Base-by-base conservation (phyloP, 2,113 vertebrate species). In the Apodemus speciosus region DNA sequence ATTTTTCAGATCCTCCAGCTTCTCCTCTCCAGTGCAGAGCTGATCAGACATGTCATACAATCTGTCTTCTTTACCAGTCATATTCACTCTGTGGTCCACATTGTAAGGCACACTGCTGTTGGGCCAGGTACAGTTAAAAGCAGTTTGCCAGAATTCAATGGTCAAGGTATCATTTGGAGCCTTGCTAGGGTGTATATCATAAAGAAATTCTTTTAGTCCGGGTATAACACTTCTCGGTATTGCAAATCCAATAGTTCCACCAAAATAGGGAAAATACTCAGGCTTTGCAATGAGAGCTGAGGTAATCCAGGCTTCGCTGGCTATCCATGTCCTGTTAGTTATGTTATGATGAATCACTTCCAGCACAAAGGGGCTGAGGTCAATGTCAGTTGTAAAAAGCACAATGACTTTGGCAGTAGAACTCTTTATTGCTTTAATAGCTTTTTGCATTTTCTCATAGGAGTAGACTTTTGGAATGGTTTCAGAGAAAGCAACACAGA, bases 401-500 rank as follows among this genome's bases (percentile, higher is more conserved):
- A 99, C 98, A 1, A 99, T 97, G 87, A 99, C 98, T 66, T 98
- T 99, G 92, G 99, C 98, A 0, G 98, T 98, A 92, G 98, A 98
- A 4, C 92, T 91, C 25, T 97, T 90, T 30, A 99, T 68, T 1
- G 96, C 96, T 9, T 97, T 40, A n/a, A 98, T 97, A 43, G 98
- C 98, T 1, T 91, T 94, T 51, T 96, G 91, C 95, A 99, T 98
- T 96, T 96, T 98, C 46, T 98, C 97, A 3, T 98, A 97, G 53
- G 97, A 97, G 81, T 90, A 97, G 93, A 98, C 97, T 97, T 99
- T 99, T 66, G 99, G 99, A 40, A 99, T 97, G 0, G 97, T 98
- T 97, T 99, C 98, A 0, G 98, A 98, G 95, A 99, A 99, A 69
- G 99, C 98, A 77, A 99, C 98, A 90, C 98, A 99, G n/a, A 99